Evolutionary conservation across 2,113 vertebrate species (phyloP).

Genomic region (Cercopithecus mona): DNA sequence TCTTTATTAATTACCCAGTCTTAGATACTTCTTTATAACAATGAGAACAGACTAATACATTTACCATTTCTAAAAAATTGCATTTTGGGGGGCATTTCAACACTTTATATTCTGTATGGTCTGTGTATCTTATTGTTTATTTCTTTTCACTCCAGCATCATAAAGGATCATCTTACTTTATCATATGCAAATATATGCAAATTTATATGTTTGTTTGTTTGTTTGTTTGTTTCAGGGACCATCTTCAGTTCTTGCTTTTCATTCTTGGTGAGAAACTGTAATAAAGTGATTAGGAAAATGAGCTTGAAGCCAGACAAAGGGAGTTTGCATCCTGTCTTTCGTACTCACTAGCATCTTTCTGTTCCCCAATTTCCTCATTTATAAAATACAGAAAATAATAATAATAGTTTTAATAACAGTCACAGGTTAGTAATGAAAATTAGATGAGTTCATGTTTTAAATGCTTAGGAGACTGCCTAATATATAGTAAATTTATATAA

Average conservation of each 20-base stretch:
- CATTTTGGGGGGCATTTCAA: background rate
- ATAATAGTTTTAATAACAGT: background rate
- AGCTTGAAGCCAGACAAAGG: background rate
- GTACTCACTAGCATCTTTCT: background rate
- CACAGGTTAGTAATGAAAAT: background rate
- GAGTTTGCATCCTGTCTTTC: background rate
- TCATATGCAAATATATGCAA: background rate
- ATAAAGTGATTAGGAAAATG: background rate
- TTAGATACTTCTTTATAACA: too few species aligned
- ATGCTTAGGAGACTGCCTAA: background rate
- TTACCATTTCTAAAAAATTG: slow-evolving; percentile 13
- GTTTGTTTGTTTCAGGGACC: background rate
- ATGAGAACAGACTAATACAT: background rate
- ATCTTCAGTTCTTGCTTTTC: background rate
- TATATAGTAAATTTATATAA: background rate
- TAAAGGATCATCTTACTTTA: background rate
- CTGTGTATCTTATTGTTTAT: background rate
- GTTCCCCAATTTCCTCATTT: background rate
- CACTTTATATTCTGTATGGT: background rate
- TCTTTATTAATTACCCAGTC: too few species aligned
- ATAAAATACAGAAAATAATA: background rate
- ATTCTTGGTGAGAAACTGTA: background rate
- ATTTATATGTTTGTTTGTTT: background rate
- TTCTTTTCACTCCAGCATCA: background rate
- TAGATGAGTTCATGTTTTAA: slow-evolving; percentile 15